phyloP scores from a whole-genome alignment of 1,140 invertebrate species.

The Atta texana region DNA sequence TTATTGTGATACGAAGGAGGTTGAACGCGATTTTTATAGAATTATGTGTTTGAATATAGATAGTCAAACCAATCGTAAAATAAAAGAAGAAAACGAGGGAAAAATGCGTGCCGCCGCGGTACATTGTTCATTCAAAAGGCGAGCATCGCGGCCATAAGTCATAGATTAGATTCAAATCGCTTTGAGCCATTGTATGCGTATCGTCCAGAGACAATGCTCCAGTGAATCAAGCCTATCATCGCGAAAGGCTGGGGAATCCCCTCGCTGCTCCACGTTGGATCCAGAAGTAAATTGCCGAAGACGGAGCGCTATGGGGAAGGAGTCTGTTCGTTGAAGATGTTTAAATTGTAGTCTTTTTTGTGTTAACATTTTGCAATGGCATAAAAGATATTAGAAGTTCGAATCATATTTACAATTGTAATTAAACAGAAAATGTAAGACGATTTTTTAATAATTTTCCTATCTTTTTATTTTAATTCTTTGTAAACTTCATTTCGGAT shows the following conservation, averaged over 20 bases:
- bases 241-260: constrained; percentile 69
- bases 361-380: background rate
- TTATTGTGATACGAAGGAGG: background rate
- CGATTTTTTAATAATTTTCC: background rate
- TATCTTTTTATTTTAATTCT: background rate
- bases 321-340: background rate
- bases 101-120: constrained; percentile 53
- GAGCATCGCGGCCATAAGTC: constrained; percentile 75
- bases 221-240: constrained; percentile 78
- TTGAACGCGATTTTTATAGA: background rate
- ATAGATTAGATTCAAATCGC: constrained; percentile 81
- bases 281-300: constrained; percentile 68
- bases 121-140: constrained; percentile 78
- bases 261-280: constrained; percentile 42
- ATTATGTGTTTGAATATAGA: background rate
- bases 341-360: background rate
- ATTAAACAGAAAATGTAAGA: background rate
- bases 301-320: background rate
- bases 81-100: constrained; percentile 31
- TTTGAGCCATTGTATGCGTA: constrained; percentile 80
- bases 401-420: no score
- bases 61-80: constrained; percentile 49
- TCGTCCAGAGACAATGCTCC: constrained; percentile 78
- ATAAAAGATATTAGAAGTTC: background rate
- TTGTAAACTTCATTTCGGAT: no score